phyloP scores from a whole-genome alignment of 1,140 invertebrate genomes.

The Trichonephila inaurata region DNA sequence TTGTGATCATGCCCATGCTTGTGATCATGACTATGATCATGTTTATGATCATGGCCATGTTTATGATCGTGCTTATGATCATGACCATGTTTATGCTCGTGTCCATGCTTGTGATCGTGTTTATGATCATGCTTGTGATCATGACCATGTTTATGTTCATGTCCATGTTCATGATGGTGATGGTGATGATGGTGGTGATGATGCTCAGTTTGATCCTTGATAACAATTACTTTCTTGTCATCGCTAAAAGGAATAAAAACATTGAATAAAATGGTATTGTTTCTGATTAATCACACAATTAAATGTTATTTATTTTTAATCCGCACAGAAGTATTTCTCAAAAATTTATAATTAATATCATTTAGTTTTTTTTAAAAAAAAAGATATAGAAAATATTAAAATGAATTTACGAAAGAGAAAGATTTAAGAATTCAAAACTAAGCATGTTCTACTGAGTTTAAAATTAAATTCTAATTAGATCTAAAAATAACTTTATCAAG shows the following conservation, averaged over 20 bases:
- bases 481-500: no score
- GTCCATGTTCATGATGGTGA: slow-evolving; percentile 37
- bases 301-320: no score
- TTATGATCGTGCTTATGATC: neutral
- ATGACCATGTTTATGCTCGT: slow-evolving; percentile 36
- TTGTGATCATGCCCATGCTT: slow-evolving; percentile 27
- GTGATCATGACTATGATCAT: slow-evolving; percentile 31
- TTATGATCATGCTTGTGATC: slow-evolving; percentile 2
- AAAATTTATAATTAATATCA: no score
- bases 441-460: no score
- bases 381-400: no score
- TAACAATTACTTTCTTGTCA: slow-evolving; percentile 63
- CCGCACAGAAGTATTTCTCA: no score
- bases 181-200: slow-evolving; percentile 66
- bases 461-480: no score
- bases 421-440: no score
- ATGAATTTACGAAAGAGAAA: no score
- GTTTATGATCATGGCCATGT: neutral
- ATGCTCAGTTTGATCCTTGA: slow-evolving; percentile 66
- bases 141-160: slow-evolving; percentile 48
- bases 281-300: no score
- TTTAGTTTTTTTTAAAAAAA: no score
- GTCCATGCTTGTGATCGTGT: slow-evolving; percentile 8
- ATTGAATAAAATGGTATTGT: no score
- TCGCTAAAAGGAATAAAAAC: neutral